These are phyloP conservation scores for Muschampia plurimacula DNA, from an alignment of 2,888 invertebrate species.

Conservation along the genomic window DNA sequence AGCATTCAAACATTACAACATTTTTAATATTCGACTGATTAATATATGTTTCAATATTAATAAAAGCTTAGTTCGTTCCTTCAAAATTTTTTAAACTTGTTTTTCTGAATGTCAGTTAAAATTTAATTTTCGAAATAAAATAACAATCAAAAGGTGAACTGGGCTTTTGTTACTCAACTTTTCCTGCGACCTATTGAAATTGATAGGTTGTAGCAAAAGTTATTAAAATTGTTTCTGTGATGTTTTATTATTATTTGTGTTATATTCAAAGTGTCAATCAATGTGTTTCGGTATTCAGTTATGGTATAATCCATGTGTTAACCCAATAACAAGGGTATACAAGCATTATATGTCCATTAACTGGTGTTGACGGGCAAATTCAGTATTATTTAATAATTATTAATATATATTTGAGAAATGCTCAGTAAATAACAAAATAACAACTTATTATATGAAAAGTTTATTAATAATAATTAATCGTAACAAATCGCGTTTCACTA, in stretches of 20 bases:
- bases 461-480: constrained; percentile 25
- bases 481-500: constrained; percentile 13
- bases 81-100: too few relatives aligned
- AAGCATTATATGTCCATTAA: constrained; percentile 58
- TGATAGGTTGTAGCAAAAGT: constrained; percentile 21
- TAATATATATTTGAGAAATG: constrained; percentile 55
- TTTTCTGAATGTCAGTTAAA: too few relatives aligned
- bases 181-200: constrained; percentile 4
- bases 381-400: constrained; percentile 43
- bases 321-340: constrained; percentile 67
- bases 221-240: not conserved
- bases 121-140: not conserved
- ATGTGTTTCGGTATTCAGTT: constrained; percentile 60
- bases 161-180: constrained; percentile 1
- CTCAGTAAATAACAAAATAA: constrained; percentile 69
- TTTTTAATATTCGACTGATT: not conserved
- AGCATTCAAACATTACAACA: not conserved
- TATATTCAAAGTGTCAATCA: constrained; percentile 83
- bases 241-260: constrained; percentile 37
- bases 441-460: constrained; percentile 28
- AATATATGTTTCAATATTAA: not conserved
- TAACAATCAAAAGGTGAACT: not conserved
- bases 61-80: not conserved
- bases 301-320: constrained; percentile 57
- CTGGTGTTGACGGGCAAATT: constrained; percentile 52